Evolutionary conservation across 2,797 vertebrate species (phyloP), one percentile per base, ranked within the genome.

Genomic region (Todus mexicanus): DNA sequence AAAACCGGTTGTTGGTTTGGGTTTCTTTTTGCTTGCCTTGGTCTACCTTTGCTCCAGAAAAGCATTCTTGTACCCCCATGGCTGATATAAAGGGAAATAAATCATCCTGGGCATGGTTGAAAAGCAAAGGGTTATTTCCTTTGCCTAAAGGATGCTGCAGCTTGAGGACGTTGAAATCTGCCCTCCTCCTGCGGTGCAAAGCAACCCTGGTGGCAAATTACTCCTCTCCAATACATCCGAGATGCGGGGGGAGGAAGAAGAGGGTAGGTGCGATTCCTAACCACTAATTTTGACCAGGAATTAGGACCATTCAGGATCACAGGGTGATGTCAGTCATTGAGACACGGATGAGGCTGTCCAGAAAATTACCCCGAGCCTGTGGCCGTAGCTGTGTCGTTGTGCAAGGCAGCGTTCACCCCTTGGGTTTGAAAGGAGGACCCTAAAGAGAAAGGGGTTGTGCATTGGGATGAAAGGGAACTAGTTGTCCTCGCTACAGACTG

Each of bases 21-120:
- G 27, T 50, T 50, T 50, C 29, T 66, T 64, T 84, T 40, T 8
- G 0, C 74, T 82, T 48, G 16, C 17, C 68, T 90, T 88, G 53
- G 29, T 64, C 35, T 85, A 33, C 12, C 20, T 76, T 90, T 61
- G 38, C 84, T 87, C 65, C 50, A 80, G 54, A 71, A 88, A 84
- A 92, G 15, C 47, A 25, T 87, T 89, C 27, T 27, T 59, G 9
- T 40, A 50, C 42, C 43, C 43, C 40, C 12, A 9, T 15, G n/a
- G 43, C 9, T 81, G 60, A 76, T 15, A 26, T 16, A 70, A 85
- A 26, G 26, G 21, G 29, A 85, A 77, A 82, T 38, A 93, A 93
- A 89, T 79, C 8, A 51, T 48, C 69, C 29, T 43, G 80, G 27
- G 38, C 22, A 21, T 4, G 35, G n/a, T 0, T 76, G 65, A 90